Evolutionary conservation across 2,797 vertebrate genomes (phyloP), one percentile per base, ranked within the genome.

Genomic region (Rachycentron canadum): DNA sequence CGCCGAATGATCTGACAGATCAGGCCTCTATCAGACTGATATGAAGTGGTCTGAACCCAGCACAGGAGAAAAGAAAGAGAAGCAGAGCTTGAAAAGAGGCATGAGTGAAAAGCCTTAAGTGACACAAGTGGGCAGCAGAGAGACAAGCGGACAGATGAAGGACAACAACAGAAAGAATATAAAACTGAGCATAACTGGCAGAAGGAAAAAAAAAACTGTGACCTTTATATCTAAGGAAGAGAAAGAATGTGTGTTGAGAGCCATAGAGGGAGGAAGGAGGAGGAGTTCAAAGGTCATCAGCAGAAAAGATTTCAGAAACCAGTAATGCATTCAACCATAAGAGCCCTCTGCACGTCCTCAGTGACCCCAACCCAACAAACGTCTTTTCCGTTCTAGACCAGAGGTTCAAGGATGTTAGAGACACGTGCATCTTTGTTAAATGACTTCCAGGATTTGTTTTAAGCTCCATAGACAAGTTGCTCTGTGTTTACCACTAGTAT

Each of bases 261-360:
- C 49, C 23, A 13, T 2, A 50, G 23, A 25, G 9, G 49, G 45
- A 68, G 50, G 40, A 10, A 38, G 16, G 69, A 45, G 28, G 75
- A 32, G 4, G 43, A 52, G 65, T 14, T 69, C 45, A 70, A 26
- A 78, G 62, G 25, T 72, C 47, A 23, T 23, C 21, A 49, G 45
- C 45, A 69, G 36, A 16, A 38, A 41, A 60, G 3, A 36, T 38
- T 50, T 55, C 50, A 43, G 21, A 38, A 47, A 53, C 21, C 10
- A 23, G n/a, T 11, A 12, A 47, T 45, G 17, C 17, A 19, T 23
- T 23, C 47, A 26, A 34, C 21, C 47, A 34, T 19, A 40, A 14
- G 34, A 3, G 59, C 2, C 28, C 40, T 2, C 7, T 17, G 4
- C 11, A 36, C 3, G 32, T 2, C 34, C 34, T 61, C 45, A 0